A percentile compares a stretch with the other conserved stretches of the same genome.
phyloP scores from a whole-genome alignment of 2,113 vertebrate species.

The Poicephalus gulielmi region DNA sequence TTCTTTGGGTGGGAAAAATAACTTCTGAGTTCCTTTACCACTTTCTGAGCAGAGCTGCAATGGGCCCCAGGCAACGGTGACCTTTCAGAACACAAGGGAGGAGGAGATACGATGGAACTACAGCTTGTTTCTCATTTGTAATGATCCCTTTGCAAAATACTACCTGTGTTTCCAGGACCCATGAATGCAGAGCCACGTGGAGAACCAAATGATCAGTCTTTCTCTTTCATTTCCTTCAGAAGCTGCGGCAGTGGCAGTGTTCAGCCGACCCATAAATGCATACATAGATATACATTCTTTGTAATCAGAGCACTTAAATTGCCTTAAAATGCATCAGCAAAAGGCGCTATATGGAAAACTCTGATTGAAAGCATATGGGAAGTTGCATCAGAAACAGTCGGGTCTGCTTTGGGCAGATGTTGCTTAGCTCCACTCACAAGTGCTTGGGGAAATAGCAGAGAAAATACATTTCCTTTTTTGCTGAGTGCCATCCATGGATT shows the following conservation, averaged over 20 bases:
- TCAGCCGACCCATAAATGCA: neutral
- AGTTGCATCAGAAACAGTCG: neutral
- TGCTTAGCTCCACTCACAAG: neutral
- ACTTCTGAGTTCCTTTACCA: constrained; percentile 8
- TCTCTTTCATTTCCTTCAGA: neutral
- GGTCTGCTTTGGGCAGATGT: neutral
- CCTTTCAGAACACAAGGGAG: neutral
- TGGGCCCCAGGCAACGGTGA: neutral
- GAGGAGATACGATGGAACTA: neutral
- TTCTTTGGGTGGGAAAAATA: neutral
- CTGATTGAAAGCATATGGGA: constrained; percentile 4
- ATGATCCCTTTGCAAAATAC: neutral
- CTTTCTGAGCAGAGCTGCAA: constrained; percentile 6
- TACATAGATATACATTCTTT: neutral
- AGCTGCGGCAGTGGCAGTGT: neutral
- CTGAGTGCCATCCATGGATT: neutral
- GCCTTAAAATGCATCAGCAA: neutral
- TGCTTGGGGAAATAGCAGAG: constrained; percentile 3
- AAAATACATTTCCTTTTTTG: constrained; percentile 27
- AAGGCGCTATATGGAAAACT: neutral
- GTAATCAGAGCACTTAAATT: neutral
- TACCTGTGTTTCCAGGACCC: neutral
- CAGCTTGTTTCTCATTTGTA: neutral
- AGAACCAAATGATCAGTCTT: neutral
- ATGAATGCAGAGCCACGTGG: neutral